Evolutionary conservation across 2,797 vertebrate species (phyloP), one percentile per base, ranked within the genome.

Genomic region (Alcedo atthis): DNA sequence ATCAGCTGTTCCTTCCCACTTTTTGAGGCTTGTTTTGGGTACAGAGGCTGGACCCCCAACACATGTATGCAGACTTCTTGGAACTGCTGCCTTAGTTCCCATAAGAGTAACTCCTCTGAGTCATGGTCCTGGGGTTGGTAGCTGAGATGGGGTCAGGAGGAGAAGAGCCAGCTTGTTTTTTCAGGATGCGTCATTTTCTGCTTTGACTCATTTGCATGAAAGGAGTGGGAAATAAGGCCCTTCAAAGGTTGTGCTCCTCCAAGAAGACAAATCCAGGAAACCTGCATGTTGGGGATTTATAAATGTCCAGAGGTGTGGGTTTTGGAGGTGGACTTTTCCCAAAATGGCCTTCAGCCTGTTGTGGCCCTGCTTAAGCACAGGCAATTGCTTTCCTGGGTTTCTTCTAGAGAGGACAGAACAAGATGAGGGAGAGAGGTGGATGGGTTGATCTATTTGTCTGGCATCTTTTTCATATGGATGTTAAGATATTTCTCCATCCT

Each of bases 211-310:
- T 51, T 24, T n/a, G 32, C 54, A 6, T 15, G n/a, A 53, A 81
- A 15, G 4, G 17, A 1, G 10, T 54, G 45, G 48, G 54, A 73
- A 80, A 49, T 71, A 43, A 35, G 14, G 4, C 21, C 16, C 54
- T 68, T 61, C 0, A 3, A 51, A 58, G 54, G 33, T 46, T 75
- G 10, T 68, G 67, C 49, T 66, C 6, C 32, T 86, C 43, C 51
- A 30, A 43, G 75, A 59, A 37, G 42, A 21, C 16, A 81, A 90
- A 89, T 30, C n/a, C 68, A 51, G 43, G 25, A 77, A 69, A 49
- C 6, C 6, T 12, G 2, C 14, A 5, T 0, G 0, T 32, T 55
- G 33, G 24, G 24, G n/a, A 13, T 43, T 24, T 5, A 1, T 10
- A 15, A 51, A 25, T 24, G 46, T 45, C 24, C 68, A 57, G 25